Evolutionary conservation across 2,888 invertebrate species (phyloP).

Genomic region (Nineta flava): DNA sequence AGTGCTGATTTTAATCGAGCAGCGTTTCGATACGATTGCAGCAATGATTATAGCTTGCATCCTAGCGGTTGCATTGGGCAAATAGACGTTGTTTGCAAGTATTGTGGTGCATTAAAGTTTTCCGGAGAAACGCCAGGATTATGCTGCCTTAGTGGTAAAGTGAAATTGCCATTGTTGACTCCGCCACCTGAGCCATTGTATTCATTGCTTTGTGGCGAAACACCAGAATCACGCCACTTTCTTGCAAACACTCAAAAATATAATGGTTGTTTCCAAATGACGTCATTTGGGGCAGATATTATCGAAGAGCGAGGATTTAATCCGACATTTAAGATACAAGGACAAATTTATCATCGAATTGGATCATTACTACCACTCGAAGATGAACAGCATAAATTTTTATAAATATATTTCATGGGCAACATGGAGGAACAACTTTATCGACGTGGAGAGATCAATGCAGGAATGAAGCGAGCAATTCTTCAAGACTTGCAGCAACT

Average conservation of each 20-base stretch:
- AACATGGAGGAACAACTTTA: constrained; percentile 12
- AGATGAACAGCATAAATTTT: constrained; percentile 13
- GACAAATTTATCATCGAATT: constrained; percentile 12
- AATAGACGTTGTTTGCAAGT: constrained; percentile 9
- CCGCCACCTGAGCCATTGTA: constrained; percentile 9
- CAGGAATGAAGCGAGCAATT: constrained; percentile 16
- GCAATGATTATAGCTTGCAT: neutral
- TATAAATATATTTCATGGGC: no score
- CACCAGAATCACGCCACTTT: no score
- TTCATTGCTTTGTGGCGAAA: constrained; percentile 7
- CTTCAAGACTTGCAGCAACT: constrained; percentile 15
- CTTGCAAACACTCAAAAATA: no score
- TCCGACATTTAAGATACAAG: constrained; percentile 9
- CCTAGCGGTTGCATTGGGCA: constrained; percentile 6
- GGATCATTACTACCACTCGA: constrained; percentile 10
- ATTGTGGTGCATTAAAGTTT: constrained; percentile 13
- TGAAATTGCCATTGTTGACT: constrained; percentile 10
- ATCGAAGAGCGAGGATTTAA: constrained; percentile 7
- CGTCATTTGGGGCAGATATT: constrained; percentile 13
- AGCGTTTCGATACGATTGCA: neutral
- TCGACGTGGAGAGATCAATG: neutral
- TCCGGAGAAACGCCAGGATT: constrained; percentile 12
- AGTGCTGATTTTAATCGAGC: no score
- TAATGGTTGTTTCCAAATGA: no score
- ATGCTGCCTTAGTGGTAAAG: constrained; percentile 10